Conservation (phyloP, 2,797 vertebrate species). For the Pagetopsis macropterus region DNA sequence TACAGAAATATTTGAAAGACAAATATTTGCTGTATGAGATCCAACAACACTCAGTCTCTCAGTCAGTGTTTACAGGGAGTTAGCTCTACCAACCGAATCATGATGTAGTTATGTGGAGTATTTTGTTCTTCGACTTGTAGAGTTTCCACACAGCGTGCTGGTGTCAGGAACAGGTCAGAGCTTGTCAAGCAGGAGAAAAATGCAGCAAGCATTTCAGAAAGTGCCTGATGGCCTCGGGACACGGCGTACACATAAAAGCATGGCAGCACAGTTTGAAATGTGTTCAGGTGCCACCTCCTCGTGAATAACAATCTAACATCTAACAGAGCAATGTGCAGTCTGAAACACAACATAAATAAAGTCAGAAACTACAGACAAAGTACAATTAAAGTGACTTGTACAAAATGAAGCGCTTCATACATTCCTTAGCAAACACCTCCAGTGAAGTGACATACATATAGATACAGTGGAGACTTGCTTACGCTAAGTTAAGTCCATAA, state of each 20-base stretch:
- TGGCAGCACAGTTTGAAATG: constrained; percentile 27
- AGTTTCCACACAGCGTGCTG: constrained; percentile 34
- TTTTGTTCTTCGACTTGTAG: constrained; percentile 1
- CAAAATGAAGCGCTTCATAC: too few species aligned
- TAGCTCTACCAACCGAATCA: neutral
- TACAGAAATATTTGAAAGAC: constrained; percentile 2
- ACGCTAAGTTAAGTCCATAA: too few species aligned
- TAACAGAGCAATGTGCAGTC: neutral
- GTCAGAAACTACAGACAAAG: neutral
- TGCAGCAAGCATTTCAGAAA: constrained; percentile 48
- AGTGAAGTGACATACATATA: too few species aligned
- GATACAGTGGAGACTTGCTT: too few species aligned
- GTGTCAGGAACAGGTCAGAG: constrained; percentile 61
- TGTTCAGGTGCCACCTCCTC: constrained; percentile 17
- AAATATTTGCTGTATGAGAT: neutral
- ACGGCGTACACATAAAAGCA: neutral
- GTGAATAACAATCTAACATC: neutral
- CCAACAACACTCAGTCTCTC: neutral
- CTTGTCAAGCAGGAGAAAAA: constrained; percentile 67
- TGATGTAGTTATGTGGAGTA: rapidly evolving
- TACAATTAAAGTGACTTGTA: too few species aligned
- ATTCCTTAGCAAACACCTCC: too few species aligned
- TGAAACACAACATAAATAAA: neutral
- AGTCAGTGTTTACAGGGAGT: constrained; percentile 1
- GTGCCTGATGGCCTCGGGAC: constrained; percentile 34